These are phyloP conservation scores for Nomada fabriciana DNA, from an alignment of 2,888 invertebrate species.

Conservation along the genomic window DNA sequence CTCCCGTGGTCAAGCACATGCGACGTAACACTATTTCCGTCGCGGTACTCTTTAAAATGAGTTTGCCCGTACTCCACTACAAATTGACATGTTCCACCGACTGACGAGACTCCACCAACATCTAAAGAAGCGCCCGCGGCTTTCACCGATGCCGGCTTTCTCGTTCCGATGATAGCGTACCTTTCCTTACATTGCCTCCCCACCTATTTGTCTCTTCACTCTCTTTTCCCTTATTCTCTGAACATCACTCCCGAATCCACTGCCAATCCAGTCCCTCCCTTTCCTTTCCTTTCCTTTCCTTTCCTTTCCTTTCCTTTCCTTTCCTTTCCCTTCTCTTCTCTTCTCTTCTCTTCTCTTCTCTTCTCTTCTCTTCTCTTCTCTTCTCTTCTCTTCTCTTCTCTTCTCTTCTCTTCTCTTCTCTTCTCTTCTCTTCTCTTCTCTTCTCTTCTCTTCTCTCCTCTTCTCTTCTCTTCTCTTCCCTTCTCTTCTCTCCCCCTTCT, in stretches of 20 bases:
- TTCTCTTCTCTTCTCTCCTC: slow-evolving; percentile 8
- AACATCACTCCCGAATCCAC: neutral
- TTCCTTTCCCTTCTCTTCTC: slow-evolving; percentile 15
- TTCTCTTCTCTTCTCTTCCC: slow-evolving; percentile 8
- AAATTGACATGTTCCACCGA: slow-evolving; percentile 65
- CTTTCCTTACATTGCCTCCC: slow-evolving; percentile 64
- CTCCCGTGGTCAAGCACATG: too few species aligned
- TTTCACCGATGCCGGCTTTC: slow-evolving; percentile 83
- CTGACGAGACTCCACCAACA: slow-evolving; percentile 63
- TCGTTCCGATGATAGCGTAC: slow-evolving; percentile 69
- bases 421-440: slow-evolving; percentile 8
- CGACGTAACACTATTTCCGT: neutral
- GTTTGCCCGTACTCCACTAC: slow-evolving; percentile 74
- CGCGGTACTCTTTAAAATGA: neutral
- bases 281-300: neutral
- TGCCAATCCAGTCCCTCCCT: neutral
- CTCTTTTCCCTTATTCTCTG: slow-evolving; percentile 40
- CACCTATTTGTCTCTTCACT: slow-evolving; percentile 62
- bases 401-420: slow-evolving; percentile 8
- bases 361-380: too few species aligned
- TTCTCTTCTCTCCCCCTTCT: neutral
- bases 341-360: too few species aligned
- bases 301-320: slow-evolving; percentile 14
- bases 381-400: slow-evolving; percentile 8
- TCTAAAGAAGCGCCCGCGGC: slow-evolving; percentile 74